These are phyloP conservation scores for Drosophila mimetica DNA, from an alignment of 2,888 invertebrate species.

Conservation along the genomic window DNA sequence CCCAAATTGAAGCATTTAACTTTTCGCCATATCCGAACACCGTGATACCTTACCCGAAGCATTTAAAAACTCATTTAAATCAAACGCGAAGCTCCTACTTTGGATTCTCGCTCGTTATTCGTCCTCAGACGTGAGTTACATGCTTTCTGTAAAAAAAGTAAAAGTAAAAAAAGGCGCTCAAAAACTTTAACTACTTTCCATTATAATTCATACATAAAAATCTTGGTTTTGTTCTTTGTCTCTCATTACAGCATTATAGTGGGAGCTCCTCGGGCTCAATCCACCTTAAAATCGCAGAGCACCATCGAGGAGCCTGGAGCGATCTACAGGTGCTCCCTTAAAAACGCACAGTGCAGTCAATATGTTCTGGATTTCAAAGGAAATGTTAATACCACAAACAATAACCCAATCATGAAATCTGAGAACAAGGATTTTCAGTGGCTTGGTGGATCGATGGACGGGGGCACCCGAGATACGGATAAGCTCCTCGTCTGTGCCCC, in stretches of 20 bases:
- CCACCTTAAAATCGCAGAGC: not conserved
- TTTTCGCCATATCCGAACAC: not conserved
- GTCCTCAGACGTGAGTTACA: not conserved
- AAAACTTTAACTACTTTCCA: too few species aligned
- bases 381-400: not conserved
- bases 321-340: conserved; percentile 1
- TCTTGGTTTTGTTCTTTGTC: too few species aligned
- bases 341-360: not conserved
- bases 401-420: not conserved
- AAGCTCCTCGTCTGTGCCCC: conserved; percentile 1
- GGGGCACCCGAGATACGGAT: conserved; percentile 1
- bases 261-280: conserved; percentile 2
- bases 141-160: too few species aligned
- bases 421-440: not conserved
- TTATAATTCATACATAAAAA: too few species aligned
- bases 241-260: not conserved
- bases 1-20: not conserved
- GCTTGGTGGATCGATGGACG: conserved; percentile 7
- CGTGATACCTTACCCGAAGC: not conserved
- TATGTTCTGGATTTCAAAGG: not conserved
- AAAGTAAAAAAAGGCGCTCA: too few species aligned
- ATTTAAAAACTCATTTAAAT: not conserved
- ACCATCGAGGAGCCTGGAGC: not conserved
- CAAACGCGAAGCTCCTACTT: conserved; percentile 4
- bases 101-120: conserved; percentile 4